Evolutionary conservation across 2,888 invertebrate species (phyloP), one percentile per base, ranked within the genome.

Genomic region (Andrena hattorfiana): DNA sequence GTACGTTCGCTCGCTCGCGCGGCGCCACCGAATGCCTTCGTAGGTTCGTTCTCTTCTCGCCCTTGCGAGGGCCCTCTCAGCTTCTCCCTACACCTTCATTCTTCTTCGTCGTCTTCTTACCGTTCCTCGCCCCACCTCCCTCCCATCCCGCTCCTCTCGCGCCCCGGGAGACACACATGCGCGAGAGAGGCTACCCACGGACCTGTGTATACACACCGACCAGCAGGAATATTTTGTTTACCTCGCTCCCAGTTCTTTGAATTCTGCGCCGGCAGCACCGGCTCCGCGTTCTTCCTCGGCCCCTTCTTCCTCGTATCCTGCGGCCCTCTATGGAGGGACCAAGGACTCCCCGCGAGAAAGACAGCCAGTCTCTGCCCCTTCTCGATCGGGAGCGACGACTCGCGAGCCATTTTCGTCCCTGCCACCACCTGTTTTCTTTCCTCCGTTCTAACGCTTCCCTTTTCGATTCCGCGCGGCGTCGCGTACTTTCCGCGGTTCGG

Each of bases 211-310:
- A 78, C 74, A 78, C 87, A 89, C 89, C 87, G 88, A 86, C 85
- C 64, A 77, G 89, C 90, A 91, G 89, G 92, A 93, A 93, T 93
- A 93, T 93, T 93, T 94, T 93, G 93, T 93, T 94, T 93, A 93
- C 93, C 90, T 92, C 93, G 90, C 89, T 85, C 85, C 84, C 90
- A 91, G 92, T 93, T 93, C 93, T 93, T 92, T 93, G 93, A 93
- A 93, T 93, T 91, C 91, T 89, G 86, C 87, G 90, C 88, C 89
- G 69, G 84, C 82, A 75, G 81, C 78, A 32, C 81, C 81, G 64
- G 75, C 89, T 90, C 89, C 26, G 83, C 88, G 26, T 74, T 77
- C 84, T 62, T 72, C 80, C 48, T 68, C 49, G 48, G 23, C 67
- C 48, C 74, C 71, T 73, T 60, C 80, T 62, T 62, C 56, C 49